Conservation (phyloP, 1,140 invertebrate species). For the Conopomorpha cramerella region DNA sequence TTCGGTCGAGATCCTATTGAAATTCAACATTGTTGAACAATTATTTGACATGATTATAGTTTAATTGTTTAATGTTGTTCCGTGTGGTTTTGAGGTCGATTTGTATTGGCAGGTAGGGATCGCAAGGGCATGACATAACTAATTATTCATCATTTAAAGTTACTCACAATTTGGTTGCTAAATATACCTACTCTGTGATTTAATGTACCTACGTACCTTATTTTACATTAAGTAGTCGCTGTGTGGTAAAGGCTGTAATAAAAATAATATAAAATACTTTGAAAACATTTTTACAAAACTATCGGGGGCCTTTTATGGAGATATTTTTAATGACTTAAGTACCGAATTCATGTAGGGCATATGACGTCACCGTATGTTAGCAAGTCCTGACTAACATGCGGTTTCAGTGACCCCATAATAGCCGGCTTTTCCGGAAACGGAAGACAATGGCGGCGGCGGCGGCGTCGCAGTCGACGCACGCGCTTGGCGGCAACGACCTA, state of each 20-base stretch:
- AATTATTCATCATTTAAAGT: too few relatives aligned
- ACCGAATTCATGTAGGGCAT: not conserved
- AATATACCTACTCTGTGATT: too few relatives aligned
- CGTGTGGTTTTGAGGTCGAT: too few relatives aligned
- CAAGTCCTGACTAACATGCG: slow-evolving; percentile 2
- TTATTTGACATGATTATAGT: not conserved
- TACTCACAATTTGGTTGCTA: too few relatives aligned
- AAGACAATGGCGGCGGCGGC: slow-evolving; percentile 20
- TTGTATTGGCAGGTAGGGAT: too few relatives aligned
- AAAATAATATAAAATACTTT: not conserved
- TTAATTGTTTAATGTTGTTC: not conserved
- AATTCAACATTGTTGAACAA: slow-evolving; percentile 3
- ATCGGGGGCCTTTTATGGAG: not conserved
- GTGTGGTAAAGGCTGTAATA: not conserved
- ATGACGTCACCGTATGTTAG: not conserved
- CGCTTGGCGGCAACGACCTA: slow-evolving; percentile 16
- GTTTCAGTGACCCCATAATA: slow-evolving; percentile 37
- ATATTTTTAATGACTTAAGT: not conserved
- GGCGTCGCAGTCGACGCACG: slow-evolving; percentile 11
- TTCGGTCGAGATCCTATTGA: slow-evolving; percentile 7
- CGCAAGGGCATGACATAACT: too few relatives aligned
- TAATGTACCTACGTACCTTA: too few relatives aligned
- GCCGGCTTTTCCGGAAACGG: slow-evolving; percentile 44
- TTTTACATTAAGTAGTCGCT: too few relatives aligned
- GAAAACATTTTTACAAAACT: not conserved